phyloP scores from a whole-genome alignment of 1,140 invertebrate species.

The Sesamia nonagrioides region DNA sequence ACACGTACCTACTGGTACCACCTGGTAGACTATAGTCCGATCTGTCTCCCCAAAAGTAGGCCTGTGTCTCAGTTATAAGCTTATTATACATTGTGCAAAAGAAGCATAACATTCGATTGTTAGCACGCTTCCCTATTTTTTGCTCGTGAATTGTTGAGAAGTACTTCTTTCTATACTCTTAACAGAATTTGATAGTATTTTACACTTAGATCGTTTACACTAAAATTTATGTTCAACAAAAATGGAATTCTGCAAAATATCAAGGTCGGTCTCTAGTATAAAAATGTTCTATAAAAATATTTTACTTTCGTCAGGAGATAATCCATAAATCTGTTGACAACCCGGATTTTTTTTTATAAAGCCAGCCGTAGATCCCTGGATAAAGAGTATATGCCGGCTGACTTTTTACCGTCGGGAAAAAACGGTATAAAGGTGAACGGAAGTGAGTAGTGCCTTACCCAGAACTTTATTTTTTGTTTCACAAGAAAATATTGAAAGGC shows the following conservation, averaged over 20 bases:
- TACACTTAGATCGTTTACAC: neutral
- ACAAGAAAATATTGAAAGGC: too few species aligned
- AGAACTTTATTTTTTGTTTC: too few species aligned
- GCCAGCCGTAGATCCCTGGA: constrained; percentile 8
- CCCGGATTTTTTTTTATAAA: constrained; percentile 30
- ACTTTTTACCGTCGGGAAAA: too few species aligned
- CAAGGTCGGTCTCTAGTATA: neutral
- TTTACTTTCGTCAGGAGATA: constrained; percentile 11
- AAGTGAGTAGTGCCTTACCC: too few species aligned
- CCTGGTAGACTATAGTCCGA: too few species aligned
- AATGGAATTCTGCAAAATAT: neutral
- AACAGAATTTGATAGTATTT: constrained; percentile 6
- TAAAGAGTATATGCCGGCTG: neutral
- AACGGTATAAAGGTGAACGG: too few species aligned
- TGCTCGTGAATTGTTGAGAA: neutral
- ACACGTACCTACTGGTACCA: too few species aligned
- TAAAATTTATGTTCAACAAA: neutral
- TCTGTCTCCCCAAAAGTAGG: too few species aligned
- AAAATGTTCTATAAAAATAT: constrained; percentile 25
- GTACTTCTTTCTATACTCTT: neutral
- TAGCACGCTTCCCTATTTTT: constrained; percentile 9
- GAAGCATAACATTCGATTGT: neutral
- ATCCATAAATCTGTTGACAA: constrained; percentile 42
- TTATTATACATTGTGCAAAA: neutral
- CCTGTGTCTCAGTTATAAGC: too few species aligned